Percentiles rank a stretch among this genome's conserved stretches.
Evolutionary conservation across 2,797 vertebrate species (phyloP).

Genomic region (Adrianichthys oophorus): DNA sequence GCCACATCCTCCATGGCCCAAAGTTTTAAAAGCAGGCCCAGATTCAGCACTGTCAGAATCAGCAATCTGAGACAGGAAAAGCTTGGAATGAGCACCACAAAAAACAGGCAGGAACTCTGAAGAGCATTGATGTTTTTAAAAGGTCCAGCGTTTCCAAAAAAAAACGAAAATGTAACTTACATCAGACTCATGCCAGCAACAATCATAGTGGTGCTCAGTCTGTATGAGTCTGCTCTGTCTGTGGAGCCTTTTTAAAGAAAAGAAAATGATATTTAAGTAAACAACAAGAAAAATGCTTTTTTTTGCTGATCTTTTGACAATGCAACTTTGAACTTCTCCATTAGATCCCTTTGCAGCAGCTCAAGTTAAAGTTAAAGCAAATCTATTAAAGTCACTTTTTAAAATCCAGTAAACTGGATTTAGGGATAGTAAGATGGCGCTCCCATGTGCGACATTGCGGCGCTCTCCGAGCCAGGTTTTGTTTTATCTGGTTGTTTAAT

Average conservation of each 20-base stretch:
- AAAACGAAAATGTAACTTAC: slow-evolving; percentile 62
- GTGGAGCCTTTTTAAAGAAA: slow-evolving; percentile 57
- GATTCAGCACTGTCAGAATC: slow-evolving; percentile 87
- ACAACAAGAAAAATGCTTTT: background rate
- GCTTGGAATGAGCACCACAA: background rate
- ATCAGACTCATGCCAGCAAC: slow-evolving; percentile 78
- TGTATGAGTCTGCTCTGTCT: slow-evolving; percentile 50
- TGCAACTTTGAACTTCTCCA: background rate
- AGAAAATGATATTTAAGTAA: background rate
- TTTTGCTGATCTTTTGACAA: background rate
- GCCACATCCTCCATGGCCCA: slow-evolving; percentile 95
- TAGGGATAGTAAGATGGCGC: background rate
- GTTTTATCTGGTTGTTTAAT: too few species aligned
- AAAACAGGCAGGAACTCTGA: background rate
- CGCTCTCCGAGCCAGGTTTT: too few species aligned
- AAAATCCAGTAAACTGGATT: too few species aligned
- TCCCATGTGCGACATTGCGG: background rate
- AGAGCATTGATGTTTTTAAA: background rate
- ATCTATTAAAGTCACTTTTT: background rate
- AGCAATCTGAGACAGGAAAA: slow-evolving; percentile 79
- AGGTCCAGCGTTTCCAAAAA: background rate
- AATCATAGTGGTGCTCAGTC: slow-evolving; percentile 64
- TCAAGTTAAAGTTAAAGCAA: background rate
- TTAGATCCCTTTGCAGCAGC: slow-evolving; percentile 3
- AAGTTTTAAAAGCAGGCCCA: slow-evolving; percentile 91